Conservation (phyloP, 2,797 vertebrate species). For the Siniperca scherzeri region DNA sequence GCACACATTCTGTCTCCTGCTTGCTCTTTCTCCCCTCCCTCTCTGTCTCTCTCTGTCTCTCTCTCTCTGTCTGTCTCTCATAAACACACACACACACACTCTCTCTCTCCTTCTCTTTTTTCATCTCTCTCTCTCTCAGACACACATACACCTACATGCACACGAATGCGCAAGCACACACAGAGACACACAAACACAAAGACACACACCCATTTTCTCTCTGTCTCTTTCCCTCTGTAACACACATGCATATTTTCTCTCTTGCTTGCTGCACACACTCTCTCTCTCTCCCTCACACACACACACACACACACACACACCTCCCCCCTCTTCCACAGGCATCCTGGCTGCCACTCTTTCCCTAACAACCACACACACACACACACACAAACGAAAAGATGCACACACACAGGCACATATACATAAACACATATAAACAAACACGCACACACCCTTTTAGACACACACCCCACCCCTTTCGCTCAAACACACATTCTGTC, state of each 20-base stretch:
- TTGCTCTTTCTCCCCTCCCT: slow-evolving; percentile 67
- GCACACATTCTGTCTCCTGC: slow-evolving; percentile 66
- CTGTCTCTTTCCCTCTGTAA: slow-evolving; percentile 49
- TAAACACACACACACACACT: slow-evolving; percentile 34
- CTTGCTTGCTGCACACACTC: slow-evolving; percentile 32
- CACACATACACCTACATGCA: slow-evolving; percentile 73
- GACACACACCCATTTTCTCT: slow-evolving; percentile 65
- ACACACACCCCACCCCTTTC: slow-evolving; percentile 67
- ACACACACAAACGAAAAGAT: slow-evolving; percentile 53
- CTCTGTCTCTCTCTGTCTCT: slow-evolving; percentile 53
- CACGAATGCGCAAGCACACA: slow-evolving; percentile 68
- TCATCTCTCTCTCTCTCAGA: slow-evolving; percentile 68
- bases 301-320: slow-evolving; percentile 37
- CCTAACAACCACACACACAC: slow-evolving; percentile 64
- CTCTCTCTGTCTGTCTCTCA: slow-evolving; percentile 26
- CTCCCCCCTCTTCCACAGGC: slow-evolving; percentile 70
- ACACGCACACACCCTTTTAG: slow-evolving; percentile 57
- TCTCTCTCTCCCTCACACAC: slow-evolving; percentile 20
- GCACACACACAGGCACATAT: slow-evolving; percentile 32
- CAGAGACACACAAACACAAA: slow-evolving; percentile 60
- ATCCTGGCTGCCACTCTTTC: slow-evolving; percentile 76
- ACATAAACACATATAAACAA: slow-evolving; percentile 46
- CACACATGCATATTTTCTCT: slow-evolving; percentile 57
- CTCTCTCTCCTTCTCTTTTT: slow-evolving; percentile 72
- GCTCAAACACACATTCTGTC: slow-evolving; percentile 69